Base-by-base conservation (phyloP, 64 coral and sea anemone species). In the Catalaphyllia jardinei region DNA sequence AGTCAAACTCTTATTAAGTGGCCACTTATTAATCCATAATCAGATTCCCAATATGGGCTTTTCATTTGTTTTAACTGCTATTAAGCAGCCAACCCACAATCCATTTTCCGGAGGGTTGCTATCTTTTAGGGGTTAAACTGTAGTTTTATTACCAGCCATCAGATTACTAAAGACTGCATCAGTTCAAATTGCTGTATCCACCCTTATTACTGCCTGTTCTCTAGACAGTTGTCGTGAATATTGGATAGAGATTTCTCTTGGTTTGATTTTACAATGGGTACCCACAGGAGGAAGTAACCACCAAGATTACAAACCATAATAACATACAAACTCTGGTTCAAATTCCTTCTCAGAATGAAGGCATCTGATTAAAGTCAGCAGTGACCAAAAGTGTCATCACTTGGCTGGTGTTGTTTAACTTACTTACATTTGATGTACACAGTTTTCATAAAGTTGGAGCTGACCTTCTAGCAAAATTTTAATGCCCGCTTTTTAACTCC, bases 101-200 rank as follows among this genome's bases (percentile, higher is more conserved):
- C 38, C 38, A 39, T 39, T 39, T 39, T 4, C 38, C 38, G 2
- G 38, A 39, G 38, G 38, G 4, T 39, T 2, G 38, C 38, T 39
- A 4, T 39, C 4, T 39, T 39, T 39, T 39, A 39, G 38, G 38
- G 38, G 38, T 39, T 39, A 4, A 39, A 39, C 4, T 39, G 38
- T 39, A 39, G 38, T 39, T 39, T 39, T 39, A 39, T 46, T 15
- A 75, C 73, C 73, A 75, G 86, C 86, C 72, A 88, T 88, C 86
- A 88, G 86, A 88, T 88, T 88, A 88, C 86, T 76, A 76, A 88
- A 88, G 72, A 77, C 60, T 31, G 14, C 50, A 73, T 80, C 51
- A 80, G 30, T 15, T 28, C 20, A 73, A n/a, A n/a, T 39, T 69
- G 46, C 38, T 88, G 67, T 88, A 61, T 62, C 42, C 72, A 46